These are phyloP conservation scores for Lepilemur septentrionalis DNA, from an alignment of 2,797 vertebrate species.

Conservation along the genomic window DNA sequence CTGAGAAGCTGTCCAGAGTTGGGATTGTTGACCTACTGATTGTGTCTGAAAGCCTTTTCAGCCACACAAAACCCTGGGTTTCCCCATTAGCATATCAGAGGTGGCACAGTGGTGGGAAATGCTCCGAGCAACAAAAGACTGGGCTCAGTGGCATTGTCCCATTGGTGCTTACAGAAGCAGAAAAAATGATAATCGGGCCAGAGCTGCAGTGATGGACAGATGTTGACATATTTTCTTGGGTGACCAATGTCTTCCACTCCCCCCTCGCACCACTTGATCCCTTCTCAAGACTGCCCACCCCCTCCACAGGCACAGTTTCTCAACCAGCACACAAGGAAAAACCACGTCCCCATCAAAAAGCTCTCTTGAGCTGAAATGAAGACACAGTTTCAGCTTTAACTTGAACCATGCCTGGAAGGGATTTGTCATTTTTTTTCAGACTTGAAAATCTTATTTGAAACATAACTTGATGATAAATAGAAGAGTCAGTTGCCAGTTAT, in stretches of 20 bases:
- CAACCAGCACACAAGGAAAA: neutral
- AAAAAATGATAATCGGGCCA: constrained; percentile 82
- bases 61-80: constrained; percentile 76
- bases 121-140: constrained; percentile 77
- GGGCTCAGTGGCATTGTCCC: constrained; percentile 82
- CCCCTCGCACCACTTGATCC: neutral
- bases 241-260: constrained; percentile 56
- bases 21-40: constrained; percentile 79
- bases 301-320: constrained; percentile 50
- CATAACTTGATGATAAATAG: neutral
- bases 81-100: constrained; percentile 87
- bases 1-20: constrained; percentile 60
- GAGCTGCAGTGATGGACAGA: constrained; percentile 81
- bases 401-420: neutral
- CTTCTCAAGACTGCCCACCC: neutral
- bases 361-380: constrained; percentile 27
- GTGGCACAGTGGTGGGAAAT: constrained; percentile 88
- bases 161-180: constrained; percentile 84
- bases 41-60: constrained; percentile 83
- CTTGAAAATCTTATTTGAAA: constrained; percentile 23
- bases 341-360: neutral
- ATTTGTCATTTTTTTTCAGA: neutral
- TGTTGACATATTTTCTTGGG: constrained; percentile 81
- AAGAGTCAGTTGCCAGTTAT: neutral
- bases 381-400: constrained; percentile 14